phyloP scores from a whole-genome alignment of 92 coral and sea anemone genomes.

The Ricordea florida region DNA sequence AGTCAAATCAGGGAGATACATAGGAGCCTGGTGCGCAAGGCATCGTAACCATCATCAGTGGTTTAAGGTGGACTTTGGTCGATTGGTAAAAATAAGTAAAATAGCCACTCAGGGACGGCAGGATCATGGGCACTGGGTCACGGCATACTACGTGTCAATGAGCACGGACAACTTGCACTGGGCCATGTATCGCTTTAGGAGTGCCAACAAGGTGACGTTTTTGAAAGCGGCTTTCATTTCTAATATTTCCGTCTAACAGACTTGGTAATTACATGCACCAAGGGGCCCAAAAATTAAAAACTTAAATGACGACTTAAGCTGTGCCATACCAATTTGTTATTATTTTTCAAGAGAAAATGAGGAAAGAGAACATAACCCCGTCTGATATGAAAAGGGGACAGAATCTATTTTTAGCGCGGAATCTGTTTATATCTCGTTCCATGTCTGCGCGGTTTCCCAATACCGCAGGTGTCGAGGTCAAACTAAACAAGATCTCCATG shows the following conservation, averaged over 20 bases:
- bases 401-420: no score
- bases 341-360: no score
- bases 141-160: constrained; percentile 59
- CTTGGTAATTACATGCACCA: no score
- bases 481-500: no score
- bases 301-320: no score
- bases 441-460: no score
- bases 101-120: constrained; percentile 88
- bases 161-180: constrained; percentile 74
- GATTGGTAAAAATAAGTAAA: constrained; percentile 55
- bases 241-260: no score
- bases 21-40: constrained; percentile 84
- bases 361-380: no score
- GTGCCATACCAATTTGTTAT: background rate
- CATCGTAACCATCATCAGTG: constrained; percentile 77
- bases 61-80: constrained; percentile 77
- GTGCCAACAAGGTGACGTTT: constrained; percentile 61
- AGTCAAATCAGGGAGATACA: constrained; percentile 51
- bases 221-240: background rate
- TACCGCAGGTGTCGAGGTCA: no score
- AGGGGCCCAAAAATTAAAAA: no score
- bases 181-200: constrained; percentile 71
- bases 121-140: constrained; percentile 67
- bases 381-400: no score
- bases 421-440: no score